Conservation (phyloP, 2,888 invertebrate species). For the Helleia helle region DNA sequence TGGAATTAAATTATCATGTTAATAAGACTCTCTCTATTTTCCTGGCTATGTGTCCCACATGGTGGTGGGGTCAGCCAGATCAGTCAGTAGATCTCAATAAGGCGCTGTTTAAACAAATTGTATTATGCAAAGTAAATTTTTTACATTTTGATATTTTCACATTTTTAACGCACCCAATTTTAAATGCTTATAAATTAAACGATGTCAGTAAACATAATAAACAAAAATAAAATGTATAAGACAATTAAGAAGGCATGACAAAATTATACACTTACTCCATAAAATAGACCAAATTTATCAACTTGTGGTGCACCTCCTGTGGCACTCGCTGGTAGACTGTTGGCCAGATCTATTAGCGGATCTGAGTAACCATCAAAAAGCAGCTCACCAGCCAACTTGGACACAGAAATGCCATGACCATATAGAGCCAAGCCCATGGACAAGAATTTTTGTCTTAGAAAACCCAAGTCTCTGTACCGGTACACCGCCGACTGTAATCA, state of each 20-base stretch:
- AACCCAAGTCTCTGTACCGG: slow-evolving; percentile 73
- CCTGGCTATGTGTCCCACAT: too few relatives aligned
- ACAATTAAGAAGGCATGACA: too few relatives aligned
- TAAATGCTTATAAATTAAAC: too few relatives aligned
- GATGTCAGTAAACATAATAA: slow-evolving; percentile 38
- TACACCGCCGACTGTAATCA: slow-evolving; percentile 74
- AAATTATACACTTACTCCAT: slow-evolving; percentile 49
- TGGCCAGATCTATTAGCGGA: slow-evolving; percentile 78
- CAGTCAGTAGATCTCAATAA: too few relatives aligned
- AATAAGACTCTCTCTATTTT: too few relatives aligned
- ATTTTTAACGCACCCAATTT: too few relatives aligned
- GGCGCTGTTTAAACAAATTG: too few relatives aligned
- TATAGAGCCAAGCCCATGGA: slow-evolving; percentile 75
- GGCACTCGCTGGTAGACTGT: slow-evolving; percentile 69
- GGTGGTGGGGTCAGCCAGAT: too few relatives aligned
- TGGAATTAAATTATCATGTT: too few relatives aligned
- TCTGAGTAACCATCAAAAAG: slow-evolving; percentile 89
- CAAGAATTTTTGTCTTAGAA: slow-evolving; percentile 71
- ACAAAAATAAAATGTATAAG: not conserved
- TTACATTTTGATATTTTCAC: too few relatives aligned
- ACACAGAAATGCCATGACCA: slow-evolving; percentile 71
- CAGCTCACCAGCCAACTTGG: slow-evolving; percentile 78
- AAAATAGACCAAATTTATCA: slow-evolving; percentile 92
- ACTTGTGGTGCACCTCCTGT: slow-evolving; percentile 75
- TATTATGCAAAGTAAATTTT: too few relatives aligned